A percentile compares a stretch with the other conserved stretches of the same genome.
These are phyloP conservation scores for Musca domestica DNA, from an alignment of 1,140 invertebrate genomes.

Conservation along the genomic window DNA sequence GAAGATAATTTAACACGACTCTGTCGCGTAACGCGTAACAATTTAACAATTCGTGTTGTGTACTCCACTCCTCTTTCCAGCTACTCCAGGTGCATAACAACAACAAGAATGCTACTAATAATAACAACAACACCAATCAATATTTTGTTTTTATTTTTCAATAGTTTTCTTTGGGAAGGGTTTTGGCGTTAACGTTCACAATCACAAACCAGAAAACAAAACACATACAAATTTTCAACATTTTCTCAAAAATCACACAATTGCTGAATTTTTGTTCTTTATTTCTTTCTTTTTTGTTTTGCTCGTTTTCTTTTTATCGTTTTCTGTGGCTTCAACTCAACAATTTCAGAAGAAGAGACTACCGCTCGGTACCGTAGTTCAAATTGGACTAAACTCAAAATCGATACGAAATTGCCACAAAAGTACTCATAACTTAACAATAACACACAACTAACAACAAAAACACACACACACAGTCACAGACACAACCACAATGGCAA, in stretches of 20 bases:
- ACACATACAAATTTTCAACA: conserved; percentile 6
- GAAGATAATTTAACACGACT: too few relatives aligned
- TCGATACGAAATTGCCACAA: conserved; percentile 20
- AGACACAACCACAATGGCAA: too few relatives aligned
- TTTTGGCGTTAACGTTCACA: not conserved
- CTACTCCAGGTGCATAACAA: not conserved
- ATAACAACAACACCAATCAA: not conserved
- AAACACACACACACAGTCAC: too few relatives aligned
- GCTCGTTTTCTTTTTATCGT: conserved; percentile 1
- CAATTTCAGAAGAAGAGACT: conserved; percentile 5
- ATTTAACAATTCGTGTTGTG: too few relatives aligned
- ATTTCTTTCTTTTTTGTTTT: conserved; percentile 8
- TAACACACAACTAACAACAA: not conserved
- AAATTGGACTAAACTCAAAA: conserved; percentile 41
- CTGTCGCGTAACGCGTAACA: too few relatives aligned
- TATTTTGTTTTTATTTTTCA: conserved; percentile 1
- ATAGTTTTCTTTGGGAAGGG: not conserved
- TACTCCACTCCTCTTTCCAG: too few relatives aligned
- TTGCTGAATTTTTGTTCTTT: conserved; percentile 12
- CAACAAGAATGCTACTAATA: not conserved
- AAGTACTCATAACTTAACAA: conserved; percentile 16
- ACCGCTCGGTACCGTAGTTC: conserved; percentile 52
- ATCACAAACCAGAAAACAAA: not conserved
- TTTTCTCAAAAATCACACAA: too few relatives aligned
- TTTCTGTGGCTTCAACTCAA: not conserved